These are phyloP conservation scores for Brachypteracias leptosomus DNA, from an alignment of 2,113 vertebrate species.

Conservation along the genomic window DNA sequence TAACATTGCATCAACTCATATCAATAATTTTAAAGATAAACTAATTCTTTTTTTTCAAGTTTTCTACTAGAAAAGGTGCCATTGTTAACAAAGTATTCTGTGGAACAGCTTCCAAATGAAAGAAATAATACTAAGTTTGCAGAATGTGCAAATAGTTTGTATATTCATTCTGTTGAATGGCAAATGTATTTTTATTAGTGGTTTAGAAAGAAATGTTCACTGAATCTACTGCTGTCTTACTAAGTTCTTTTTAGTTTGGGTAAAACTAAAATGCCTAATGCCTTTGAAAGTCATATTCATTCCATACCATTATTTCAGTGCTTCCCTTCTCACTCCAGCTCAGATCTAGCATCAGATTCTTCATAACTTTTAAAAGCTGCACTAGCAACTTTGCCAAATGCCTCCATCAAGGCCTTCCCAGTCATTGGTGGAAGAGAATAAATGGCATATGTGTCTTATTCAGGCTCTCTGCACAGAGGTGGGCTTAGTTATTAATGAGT, in stretches of 20 bases:
- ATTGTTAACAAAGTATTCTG: background rate
- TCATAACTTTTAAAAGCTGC: background rate
- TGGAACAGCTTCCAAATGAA: background rate
- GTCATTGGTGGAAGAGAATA: background rate
- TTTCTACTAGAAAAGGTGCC: background rate
- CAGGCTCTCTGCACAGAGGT: background rate
- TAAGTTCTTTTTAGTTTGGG: background rate
- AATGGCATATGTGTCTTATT: background rate
- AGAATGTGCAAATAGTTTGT: slow-evolving; percentile 17
- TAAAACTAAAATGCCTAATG: background rate
- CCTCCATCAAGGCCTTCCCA: background rate
- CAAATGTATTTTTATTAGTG: background rate
- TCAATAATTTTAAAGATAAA: background rate
- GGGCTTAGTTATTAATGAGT: background rate
- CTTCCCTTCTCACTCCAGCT: background rate
- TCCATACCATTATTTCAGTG: slow-evolving; percentile 5
- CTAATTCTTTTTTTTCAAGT: background rate
- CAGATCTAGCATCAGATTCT: background rate
- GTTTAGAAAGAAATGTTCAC: background rate
- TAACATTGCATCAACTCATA: background rate
- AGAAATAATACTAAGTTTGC: slow-evolving; percentile 22
- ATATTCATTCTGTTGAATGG: slow-evolving; percentile 50
- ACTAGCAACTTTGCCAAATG: background rate
- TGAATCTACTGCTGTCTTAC: background rate
- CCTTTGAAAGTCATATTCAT: background rate